Evolutionary conservation across 1,140 invertebrate species (phyloP).

Genomic region (Drosophila arizonae): DNA sequence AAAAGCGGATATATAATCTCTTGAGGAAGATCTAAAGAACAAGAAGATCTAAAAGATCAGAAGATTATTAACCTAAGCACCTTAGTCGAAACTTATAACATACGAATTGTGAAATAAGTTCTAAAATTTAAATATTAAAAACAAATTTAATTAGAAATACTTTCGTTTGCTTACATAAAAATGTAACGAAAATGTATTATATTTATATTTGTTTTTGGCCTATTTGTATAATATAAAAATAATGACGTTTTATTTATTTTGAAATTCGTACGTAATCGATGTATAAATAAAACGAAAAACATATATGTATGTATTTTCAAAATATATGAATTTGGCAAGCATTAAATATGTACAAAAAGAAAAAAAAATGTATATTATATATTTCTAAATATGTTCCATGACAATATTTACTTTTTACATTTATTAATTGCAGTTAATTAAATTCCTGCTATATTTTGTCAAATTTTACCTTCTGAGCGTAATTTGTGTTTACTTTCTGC

Average conservation of each 20-base stretch:
- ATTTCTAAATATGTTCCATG: conserved; percentile 1
- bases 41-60: too few species aligned
- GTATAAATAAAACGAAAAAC: conserved; percentile 26
- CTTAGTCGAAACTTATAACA: not conserved
- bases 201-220: conserved; percentile 26
- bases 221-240: not conserved
- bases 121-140: too few species aligned
- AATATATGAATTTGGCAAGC: conserved; percentile 13
- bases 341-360: not conserved
- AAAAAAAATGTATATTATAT: not conserved
- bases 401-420: conserved; percentile 10
- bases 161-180: conserved; percentile 9
- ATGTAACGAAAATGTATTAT: not conserved
- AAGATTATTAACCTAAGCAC: too few species aligned
- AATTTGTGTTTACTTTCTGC: conserved; percentile 35
- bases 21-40: too few species aligned
- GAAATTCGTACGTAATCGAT: conserved; percentile 27
- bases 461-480: conserved; percentile 39
- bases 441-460: conserved; percentile 1
- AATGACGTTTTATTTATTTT: conserved; percentile 39
- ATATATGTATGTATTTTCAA: not conserved
- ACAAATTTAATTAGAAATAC: too few species aligned
- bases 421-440: not conserved
- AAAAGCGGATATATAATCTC: too few species aligned
- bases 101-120: not conserved